A percentile compares a stretch with the other conserved stretches of the same genome.
Evolutionary conservation across 2,113 vertebrate genomes (phyloP).

Genomic region (Ceyx cyanopectus): DNA sequence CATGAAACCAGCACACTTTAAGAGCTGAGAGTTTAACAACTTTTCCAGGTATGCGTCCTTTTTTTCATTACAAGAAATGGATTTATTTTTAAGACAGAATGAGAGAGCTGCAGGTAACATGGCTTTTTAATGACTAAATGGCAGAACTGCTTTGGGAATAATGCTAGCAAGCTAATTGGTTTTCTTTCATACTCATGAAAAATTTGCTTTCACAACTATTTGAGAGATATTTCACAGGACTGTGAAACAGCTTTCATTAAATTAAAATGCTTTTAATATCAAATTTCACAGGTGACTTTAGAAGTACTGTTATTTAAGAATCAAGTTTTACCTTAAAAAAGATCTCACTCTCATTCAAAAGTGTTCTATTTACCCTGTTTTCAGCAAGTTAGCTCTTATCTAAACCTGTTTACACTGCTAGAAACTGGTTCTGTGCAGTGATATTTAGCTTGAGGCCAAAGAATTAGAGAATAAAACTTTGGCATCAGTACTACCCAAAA

Average conservation of each 20-base stretch:
- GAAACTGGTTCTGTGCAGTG: neutral
- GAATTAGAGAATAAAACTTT: neutral
- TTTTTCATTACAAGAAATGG: neutral
- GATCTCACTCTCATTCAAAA: neutral
- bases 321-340: neutral
- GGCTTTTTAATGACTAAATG: neutral
- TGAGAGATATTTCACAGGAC: neutral
- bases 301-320: neutral
- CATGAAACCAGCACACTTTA: neutral
- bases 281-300: neutral
- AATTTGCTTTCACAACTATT: neutral
- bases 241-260: neutral
- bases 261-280: neutral
- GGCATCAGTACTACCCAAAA: neutral
- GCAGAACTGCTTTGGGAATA: neutral
- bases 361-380: neutral
- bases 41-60: neutral
- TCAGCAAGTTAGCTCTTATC: conserved; percentile 3
- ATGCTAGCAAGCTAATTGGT: neutral
- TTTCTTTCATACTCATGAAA: neutral
- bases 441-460: neutral
- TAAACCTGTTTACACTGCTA: conserved; percentile 19
- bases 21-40: neutral
- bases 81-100: neutral
- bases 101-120: neutral